phyloP scores from a whole-genome alignment of 2,797 vertebrate species.

The Vireo griseus region DNA sequence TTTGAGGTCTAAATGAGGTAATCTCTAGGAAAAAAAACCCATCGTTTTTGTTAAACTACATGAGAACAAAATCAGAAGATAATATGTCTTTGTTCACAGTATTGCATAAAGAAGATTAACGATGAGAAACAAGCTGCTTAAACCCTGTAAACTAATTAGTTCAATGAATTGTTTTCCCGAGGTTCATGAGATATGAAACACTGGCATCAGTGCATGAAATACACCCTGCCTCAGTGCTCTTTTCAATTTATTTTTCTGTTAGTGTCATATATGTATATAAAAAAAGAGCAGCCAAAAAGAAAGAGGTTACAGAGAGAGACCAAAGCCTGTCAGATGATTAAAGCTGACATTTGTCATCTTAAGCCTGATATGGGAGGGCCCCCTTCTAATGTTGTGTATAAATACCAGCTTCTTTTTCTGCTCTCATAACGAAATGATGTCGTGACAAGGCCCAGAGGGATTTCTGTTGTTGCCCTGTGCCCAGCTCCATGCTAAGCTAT shows the following conservation, averaged over 20 bases:
- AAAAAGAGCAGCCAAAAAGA: conserved; percentile 67
- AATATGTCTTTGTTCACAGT: conserved; percentile 76
- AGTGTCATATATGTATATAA: conserved; percentile 68
- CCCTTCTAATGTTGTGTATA: conserved; percentile 43
- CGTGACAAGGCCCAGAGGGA: conserved; percentile 50
- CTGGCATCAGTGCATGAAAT: conserved; percentile 78
- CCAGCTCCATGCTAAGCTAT: neutral
- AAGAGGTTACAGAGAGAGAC: conserved; percentile 63
- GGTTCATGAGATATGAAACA: conserved; percentile 80
- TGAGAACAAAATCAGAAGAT: conserved; percentile 74
- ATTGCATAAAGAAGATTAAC: conserved; percentile 82
- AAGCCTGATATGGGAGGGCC: neutral
- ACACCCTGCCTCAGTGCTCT: conserved; percentile 79
- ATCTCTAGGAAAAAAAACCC: conserved; percentile 53
- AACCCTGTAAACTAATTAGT: conserved; percentile 85
- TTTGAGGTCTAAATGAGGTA: conserved; percentile 77
- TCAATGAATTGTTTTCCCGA: conserved; percentile 78
- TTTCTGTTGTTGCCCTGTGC: conserved; percentile 5
- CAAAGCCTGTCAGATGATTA: conserved; percentile 60
- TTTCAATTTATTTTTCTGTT: conserved; percentile 85
- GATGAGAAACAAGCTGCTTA: conserved; percentile 80
- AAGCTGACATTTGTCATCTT: conserved; percentile 72
- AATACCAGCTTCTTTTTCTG: conserved; percentile 64
- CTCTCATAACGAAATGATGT: conserved; percentile 55
- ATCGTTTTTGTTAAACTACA: conserved; percentile 77